Base-by-base conservation (phyloP, 2,888 invertebrate genomes). In the Homarus gammarus region DNA sequence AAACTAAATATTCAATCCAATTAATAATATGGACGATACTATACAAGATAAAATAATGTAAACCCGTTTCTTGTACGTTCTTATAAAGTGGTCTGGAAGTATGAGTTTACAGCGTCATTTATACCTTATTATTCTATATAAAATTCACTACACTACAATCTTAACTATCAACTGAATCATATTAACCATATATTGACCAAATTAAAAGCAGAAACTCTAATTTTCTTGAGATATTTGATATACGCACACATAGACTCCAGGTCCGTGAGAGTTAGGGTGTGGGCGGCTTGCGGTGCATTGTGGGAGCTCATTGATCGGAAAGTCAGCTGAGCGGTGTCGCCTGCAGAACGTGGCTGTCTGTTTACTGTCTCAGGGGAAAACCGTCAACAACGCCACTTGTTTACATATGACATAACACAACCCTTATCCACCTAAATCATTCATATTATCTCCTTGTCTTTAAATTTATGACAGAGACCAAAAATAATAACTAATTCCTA, bases 251-350 rank as follows among this genome's bases (percentile, higher is more conserved):
- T 18, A 49, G 51, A 8, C 83, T 51, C 27, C 22, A 83, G 44
- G 78, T 33, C 38, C 68, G 78, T 85, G 68, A 85, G 85, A 85
- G 77, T 78, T 68, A 85, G 64, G 12, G 51, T 36, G 64, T 36
- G 22, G 40, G 38, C n/a, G 56, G 68, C 61, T 51, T 73, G 85
- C 85, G 72, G 85, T 64, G 85, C 77, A 85, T 85, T 85, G 68
- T 85, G 85, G 85, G 85, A 68, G 64, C 75, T 85, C 85, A 85
- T 85, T 85, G 85, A 85, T 85, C 85, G 85, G 68, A 85, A 85
- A 85, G 85, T 85, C 85, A 85, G 85, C 77, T 44, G 85, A 83
- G 72, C 27, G 83, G 12, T 64, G 79, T 2, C n/a, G 51, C 38
- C 33, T 38, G 49, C 12, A 8, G 61, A 27, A 27, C 1, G 64